These are phyloP conservation scores for Leptinotarsa tumamoca DNA, from an alignment of 2,888 invertebrate species.

Conservation along the genomic window DNA sequence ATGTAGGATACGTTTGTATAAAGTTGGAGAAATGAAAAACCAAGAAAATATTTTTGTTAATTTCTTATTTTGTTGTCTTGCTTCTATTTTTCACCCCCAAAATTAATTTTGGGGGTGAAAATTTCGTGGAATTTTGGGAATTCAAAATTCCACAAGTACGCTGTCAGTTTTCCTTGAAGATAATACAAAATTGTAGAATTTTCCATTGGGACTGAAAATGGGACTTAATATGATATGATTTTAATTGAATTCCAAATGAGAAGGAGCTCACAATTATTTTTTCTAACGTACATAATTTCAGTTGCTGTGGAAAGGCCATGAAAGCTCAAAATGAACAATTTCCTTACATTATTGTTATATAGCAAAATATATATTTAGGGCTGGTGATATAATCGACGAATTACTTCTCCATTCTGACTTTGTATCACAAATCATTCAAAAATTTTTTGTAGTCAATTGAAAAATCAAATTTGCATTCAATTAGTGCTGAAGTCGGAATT, in stretches of 20 bases:
- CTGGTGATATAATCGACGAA: background rate
- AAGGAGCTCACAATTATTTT: background rate
- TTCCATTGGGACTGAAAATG: too few species aligned
- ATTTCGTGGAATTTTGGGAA: too few species aligned
- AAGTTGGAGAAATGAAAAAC: too few species aligned
- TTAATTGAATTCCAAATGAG: background rate
- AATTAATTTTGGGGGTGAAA: too few species aligned
- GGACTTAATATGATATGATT: too few species aligned
- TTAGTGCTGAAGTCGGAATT: background rate
- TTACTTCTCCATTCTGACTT: background rate
- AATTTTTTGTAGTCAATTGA: background rate
- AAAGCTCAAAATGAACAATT: slow-evolving; percentile 37
- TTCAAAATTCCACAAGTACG: too few species aligned
- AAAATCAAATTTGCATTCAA: background rate
- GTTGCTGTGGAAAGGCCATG: slow-evolving; percentile 34
- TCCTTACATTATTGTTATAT: slow-evolving; percentile 39
- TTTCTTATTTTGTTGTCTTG: too few species aligned
- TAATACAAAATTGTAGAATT: too few species aligned
- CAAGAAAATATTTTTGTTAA: too few species aligned
- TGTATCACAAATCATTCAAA: background rate
- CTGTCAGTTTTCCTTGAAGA: too few species aligned
- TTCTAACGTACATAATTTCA: slow-evolving; percentile 12
- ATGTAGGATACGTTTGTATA: too few species aligned
- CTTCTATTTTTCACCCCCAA: too few species aligned
- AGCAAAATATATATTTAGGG: slow-evolving; percentile 42